Base-by-base conservation (phyloP, 23 tunicate species). In the Corella eumyota region DNA sequence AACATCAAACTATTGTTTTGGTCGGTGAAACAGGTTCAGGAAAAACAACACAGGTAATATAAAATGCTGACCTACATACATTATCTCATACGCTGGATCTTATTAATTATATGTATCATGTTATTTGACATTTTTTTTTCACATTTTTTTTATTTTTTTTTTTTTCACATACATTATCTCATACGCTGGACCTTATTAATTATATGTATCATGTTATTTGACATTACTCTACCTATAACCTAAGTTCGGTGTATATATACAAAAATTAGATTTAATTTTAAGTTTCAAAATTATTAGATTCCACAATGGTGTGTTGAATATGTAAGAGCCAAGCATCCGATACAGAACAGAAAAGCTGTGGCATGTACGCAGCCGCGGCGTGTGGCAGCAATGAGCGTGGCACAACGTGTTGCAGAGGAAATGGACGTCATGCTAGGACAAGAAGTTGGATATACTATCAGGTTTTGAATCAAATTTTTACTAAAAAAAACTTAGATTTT, bases 341-440 rank as follows among this genome's bases (percentile, higher is more conserved):
- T 64, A 40, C 50, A 65, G 27, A 44, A 70, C 28, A 44, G 88
- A 46, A 92, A 83, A 49, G 65, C 68, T 25, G 98, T 92, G 15
- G 98, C 86, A n/a, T 81, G 92, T 68, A 81, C 86, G 3, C 92
- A 81, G 66, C 98, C 98, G 6, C 71, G 98, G 11, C 81, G 98
- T 32, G 98, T 92, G 61, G 98, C 98, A 0, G 98, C 98, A 2
- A 92, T 92, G 98, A 92, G 92, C 63, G 92, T 92, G 22, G 98
- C 92, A 55, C 93, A 92, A 56, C 85, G 98, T 44, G 98, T 92
- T 17, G 93, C 98, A 23, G 93, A 92, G 36, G 98, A 92, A 50
- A 81, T 92, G 98, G 98, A 92, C 66, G 98, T 92, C 25, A 71
- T 61, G 85, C 60, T 92, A 21, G 98, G 98, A 0, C 87, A 76